Percentiles rank a stretch among this genome's conserved stretches.
Conservation (phyloP, 2,797 vertebrate genomes). For the Melanogrammus aeglefinus region DNA sequence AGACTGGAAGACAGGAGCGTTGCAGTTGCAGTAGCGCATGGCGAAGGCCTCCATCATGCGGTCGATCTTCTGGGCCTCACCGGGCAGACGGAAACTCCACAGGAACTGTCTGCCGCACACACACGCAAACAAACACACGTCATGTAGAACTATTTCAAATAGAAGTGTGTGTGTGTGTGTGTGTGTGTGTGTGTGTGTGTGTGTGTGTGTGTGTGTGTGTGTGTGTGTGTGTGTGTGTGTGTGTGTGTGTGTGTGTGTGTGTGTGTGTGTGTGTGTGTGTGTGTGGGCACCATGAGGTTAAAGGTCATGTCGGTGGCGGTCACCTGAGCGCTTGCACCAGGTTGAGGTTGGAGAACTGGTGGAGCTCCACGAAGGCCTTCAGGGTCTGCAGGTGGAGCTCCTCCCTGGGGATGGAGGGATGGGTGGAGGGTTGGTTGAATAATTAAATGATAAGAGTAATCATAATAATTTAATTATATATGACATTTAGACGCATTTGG, state of each 20-base stretch:
- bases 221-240: not conserved
- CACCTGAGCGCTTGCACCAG: slow-evolving; percentile 92
- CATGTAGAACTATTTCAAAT: not conserved
- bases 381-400: slow-evolving; percentile 83
- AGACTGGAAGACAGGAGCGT: slow-evolving; percentile 83
- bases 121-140: no score
- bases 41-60: slow-evolving; percentile 98
- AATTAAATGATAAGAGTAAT: not conserved
- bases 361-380: slow-evolving; percentile 89
- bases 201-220: not conserved
- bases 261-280: not conserved
- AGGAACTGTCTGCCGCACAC: slow-evolving; percentile 81
- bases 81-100: slow-evolving; percentile 92
- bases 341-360: slow-evolving; percentile 90
- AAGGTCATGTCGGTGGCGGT: slow-evolving; percentile 28
- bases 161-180: not conserved
- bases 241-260: no score
- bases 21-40: slow-evolving; percentile 86
- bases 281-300: not conserved
- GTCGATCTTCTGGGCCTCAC: slow-evolving; percentile 94
- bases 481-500: no score
- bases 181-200: not conserved
- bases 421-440: not conserved
- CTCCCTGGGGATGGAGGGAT: slow-evolving; percentile 68
- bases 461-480: no score